phyloP scores from a whole-genome alignment of 1,140 invertebrate genomes.

The Procambarus clarkii region DNA sequence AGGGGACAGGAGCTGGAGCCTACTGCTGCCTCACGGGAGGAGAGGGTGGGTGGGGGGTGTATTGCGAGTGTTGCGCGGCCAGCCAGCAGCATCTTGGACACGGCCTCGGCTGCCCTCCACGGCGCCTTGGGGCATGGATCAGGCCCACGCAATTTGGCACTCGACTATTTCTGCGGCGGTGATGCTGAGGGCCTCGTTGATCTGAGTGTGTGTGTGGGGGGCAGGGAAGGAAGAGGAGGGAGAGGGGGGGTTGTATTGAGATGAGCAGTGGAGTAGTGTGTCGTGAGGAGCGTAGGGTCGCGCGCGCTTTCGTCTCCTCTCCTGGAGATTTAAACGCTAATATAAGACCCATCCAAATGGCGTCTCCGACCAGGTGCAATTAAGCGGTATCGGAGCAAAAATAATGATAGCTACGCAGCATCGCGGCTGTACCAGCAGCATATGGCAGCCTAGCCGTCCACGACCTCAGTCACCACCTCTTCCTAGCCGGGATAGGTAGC shows the following conservation, averaged over 20 bases:
- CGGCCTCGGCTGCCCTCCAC: constrained; percentile 31
- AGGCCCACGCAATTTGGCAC: constrained; percentile 47
- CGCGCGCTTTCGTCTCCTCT: not conserved
- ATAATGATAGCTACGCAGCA: constrained; percentile 47
- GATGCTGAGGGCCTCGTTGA: not conserved
- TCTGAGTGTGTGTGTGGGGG: not conserved
- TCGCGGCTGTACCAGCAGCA: constrained; percentile 12
- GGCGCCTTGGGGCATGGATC: constrained; percentile 40
- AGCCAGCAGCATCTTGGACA: not conserved
- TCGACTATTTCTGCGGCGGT: constrained; percentile 44
- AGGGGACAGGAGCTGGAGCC: too few relatives aligned
- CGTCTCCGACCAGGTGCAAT: constrained; percentile 42
- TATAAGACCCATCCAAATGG: constrained; percentile 56
- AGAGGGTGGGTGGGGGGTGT: too few relatives aligned
- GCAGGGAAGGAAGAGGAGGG: not conserved
- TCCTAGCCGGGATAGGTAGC: constrained; percentile 7
- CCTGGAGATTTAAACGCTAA: constrained; percentile 59
- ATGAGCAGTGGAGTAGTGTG: too few relatives aligned
- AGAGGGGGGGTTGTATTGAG: too few relatives aligned
- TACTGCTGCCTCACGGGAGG: too few relatives aligned
- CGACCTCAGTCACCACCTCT: not conserved
- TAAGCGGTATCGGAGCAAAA: constrained; percentile 51
- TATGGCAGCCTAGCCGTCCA: constrained; percentile 29
- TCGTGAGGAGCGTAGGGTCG: not conserved
- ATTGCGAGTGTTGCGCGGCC: too few relatives aligned